phyloP scores from a whole-genome alignment of 2,888 invertebrate genomes.

The Aethes cnicana region DNA sequence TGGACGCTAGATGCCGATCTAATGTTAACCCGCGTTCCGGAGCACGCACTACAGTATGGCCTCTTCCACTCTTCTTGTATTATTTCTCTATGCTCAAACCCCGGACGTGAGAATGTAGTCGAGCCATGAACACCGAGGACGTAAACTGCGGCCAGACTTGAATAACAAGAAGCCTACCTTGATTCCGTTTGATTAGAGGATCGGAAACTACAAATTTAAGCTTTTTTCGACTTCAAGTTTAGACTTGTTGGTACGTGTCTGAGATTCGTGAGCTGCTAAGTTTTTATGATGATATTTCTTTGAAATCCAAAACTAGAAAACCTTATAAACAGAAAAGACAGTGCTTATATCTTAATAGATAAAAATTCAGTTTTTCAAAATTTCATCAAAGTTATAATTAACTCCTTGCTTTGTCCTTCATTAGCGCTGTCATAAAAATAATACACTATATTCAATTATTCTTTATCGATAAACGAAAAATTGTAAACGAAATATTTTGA shows the following conservation, averaged over 20 bases:
- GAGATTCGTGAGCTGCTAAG: neutral
- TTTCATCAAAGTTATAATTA: no score
- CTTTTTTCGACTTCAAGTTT: neutral
- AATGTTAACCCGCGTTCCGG: no score
- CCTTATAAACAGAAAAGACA: no score
- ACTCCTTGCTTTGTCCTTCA: no score
- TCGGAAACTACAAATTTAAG: neutral
- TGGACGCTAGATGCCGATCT: no score
- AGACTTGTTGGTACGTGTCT: neutral
- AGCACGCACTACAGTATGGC: no score
- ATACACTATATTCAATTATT: neutral
- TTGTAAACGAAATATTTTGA: neutral
- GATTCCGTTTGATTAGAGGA: slow-evolving; percentile 18
- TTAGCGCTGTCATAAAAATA: no score
- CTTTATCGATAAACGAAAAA: neutral
- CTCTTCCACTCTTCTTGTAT: no score
- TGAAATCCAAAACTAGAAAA: no score
- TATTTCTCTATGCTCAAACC: no score
- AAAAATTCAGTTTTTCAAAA: no score
- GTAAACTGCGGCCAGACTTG: slow-evolving; percentile 8
- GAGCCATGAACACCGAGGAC: slow-evolving; percentile 14
- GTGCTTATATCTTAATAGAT: no score
- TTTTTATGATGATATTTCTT: neutral
- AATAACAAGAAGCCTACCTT: slow-evolving; percentile 22
- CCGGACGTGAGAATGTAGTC: slow-evolving; percentile 17